A percentile compares a stretch with the other conserved stretches of the same genome.
Evolutionary conservation across 2,113 vertebrate species (phyloP).

Genomic region (Corythoichthys intestinalis): DNA sequence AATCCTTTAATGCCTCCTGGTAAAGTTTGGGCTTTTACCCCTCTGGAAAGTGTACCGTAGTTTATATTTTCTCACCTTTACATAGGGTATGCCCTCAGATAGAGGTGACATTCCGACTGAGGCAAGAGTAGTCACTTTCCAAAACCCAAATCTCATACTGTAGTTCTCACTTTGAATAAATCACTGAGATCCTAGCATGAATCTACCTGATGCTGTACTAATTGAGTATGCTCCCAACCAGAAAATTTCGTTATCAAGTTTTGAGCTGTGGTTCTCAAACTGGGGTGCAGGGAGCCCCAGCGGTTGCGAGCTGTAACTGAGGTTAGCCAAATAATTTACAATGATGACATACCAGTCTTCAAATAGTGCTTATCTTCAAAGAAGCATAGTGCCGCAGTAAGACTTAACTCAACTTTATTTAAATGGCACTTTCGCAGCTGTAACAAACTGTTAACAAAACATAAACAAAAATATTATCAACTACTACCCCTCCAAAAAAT

Average conservation of each 20-base stretch:
- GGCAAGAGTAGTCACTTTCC: conserved; percentile 69
- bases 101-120: conserved; percentile 76
- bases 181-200: conserved; percentile 14
- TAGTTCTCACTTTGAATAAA: conserved; percentile 43
- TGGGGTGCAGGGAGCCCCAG: background rate
- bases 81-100: conserved; percentile 63
- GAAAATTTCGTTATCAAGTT: background rate
- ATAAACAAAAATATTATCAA: no score
- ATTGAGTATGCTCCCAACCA: background rate
- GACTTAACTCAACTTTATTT: no score
- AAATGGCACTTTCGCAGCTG: no score
- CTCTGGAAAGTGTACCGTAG: conserved; percentile 29
- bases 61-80: conserved; percentile 50
- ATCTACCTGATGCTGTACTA: background rate
- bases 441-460: no score
- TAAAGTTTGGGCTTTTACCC: conserved; percentile 45
- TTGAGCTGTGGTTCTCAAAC: background rate
- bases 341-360: no score
- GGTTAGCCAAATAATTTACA: no score
- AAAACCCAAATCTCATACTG: conserved; percentile 62
- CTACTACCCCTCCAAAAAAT: no score
- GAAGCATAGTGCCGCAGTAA: no score
- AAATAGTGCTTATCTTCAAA: no score
- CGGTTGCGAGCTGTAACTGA: no score
- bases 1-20: conserved; percentile 29